These are phyloP conservation scores for Laupala kohalensis DNA, from an alignment of 1,140 invertebrate species.

Conservation along the genomic window DNA sequence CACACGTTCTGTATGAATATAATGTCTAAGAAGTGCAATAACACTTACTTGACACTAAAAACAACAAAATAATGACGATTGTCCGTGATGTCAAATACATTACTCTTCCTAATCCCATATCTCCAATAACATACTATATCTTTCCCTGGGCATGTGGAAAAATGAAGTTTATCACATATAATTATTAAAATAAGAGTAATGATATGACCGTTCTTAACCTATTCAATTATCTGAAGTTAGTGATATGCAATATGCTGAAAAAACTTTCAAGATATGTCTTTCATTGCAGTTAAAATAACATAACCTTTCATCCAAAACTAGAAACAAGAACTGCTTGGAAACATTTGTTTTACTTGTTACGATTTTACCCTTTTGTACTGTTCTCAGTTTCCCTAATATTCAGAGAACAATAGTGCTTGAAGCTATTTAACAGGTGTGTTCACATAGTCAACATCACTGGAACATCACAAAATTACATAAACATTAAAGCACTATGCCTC, in stretches of 20 bases:
- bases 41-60: constrained; percentile 7
- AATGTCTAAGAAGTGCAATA: neutral
- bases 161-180: neutral
- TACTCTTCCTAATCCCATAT: neutral
- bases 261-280: neutral
- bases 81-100: constrained; percentile 6
- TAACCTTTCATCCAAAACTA: neutral
- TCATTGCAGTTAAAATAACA: neutral
- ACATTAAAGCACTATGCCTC: neutral
- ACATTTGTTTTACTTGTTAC: neutral
- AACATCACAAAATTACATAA: neutral
- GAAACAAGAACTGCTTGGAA: neutral
- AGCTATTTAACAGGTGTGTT: neutral
- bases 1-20: constrained; percentile 1
- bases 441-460: neutral
- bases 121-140: neutral
- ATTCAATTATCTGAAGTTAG: neutral
- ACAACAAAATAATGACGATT: constrained; percentile 5
- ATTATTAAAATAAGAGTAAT: neutral
- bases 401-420: neutral
- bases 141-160: neutral
- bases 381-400: neutral
- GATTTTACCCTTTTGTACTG: neutral
- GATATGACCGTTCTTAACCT: neutral
- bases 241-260: neutral